Conservation (phyloP, 2,797 vertebrate species). For the Spinibarbus caldwelli region DNA sequence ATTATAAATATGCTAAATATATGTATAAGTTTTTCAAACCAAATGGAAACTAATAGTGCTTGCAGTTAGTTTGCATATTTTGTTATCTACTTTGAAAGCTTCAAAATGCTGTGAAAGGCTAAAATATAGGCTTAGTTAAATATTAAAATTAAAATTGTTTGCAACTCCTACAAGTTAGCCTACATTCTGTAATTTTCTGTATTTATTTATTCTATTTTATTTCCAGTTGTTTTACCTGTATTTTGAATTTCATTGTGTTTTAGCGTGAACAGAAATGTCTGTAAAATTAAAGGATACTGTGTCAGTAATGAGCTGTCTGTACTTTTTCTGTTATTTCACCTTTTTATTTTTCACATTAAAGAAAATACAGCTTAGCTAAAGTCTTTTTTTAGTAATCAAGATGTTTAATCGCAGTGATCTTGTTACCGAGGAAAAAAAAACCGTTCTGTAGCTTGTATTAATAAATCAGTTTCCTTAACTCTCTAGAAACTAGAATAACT, state of each 20-base stretch:
- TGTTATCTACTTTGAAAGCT: neutral
- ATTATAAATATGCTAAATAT: neutral
- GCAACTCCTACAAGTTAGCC: neutral
- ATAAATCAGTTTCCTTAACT: neutral
- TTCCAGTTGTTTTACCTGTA: neutral
- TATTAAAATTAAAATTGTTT: neutral
- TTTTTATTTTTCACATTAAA: neutral
- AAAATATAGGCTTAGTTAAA: neutral
- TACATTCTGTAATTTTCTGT: neutral
- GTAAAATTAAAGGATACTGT: neutral
- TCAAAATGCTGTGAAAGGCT: neutral
- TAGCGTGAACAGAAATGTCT: neutral
- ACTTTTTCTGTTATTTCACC: neutral
- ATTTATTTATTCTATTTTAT: neutral
- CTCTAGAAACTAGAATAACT: slow-evolving; percentile 13
- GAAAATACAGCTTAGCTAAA: neutral
- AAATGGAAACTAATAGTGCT: neutral
- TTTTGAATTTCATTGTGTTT: neutral
- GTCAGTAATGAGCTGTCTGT: neutral
- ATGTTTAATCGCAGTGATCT: neutral
- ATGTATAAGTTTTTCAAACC: neutral
- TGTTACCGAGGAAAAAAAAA: neutral
- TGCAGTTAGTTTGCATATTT: neutral
- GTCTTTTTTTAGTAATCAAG: neutral
- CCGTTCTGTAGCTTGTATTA: neutral